Evolutionary conservation across 2,888 invertebrate genomes (phyloP).

Genomic region (Oxyscelio sp.): DNA sequence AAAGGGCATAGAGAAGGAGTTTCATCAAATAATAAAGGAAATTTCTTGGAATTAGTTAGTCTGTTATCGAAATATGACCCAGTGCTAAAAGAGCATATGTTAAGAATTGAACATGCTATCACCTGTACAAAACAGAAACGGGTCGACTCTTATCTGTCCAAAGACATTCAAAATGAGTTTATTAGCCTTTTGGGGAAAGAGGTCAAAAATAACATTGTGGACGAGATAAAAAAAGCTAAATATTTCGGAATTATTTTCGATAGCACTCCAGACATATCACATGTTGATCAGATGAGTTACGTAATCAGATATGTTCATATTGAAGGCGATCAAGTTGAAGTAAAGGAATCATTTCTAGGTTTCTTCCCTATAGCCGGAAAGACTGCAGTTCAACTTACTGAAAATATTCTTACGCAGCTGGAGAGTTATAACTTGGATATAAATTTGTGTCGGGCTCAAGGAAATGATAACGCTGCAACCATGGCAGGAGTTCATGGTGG

Average conservation of each 20-base stretch:
- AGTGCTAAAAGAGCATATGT: slow-evolving; percentile 68
- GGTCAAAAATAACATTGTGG: slow-evolving; percentile 68
- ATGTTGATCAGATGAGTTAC: slow-evolving; percentile 74
- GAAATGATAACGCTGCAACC: slow-evolving; percentile 73
- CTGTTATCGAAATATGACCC: slow-evolving; percentile 54
- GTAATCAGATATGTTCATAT: slow-evolving; percentile 69
- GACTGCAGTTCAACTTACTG: no score
- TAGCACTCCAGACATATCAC: slow-evolving; percentile 74
- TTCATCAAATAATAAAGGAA: slow-evolving; percentile 35
- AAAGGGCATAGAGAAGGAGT: slow-evolving; percentile 48
- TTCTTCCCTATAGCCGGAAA: slow-evolving; percentile 64
- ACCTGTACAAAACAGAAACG: background rate
- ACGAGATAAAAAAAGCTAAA: slow-evolving; percentile 72
- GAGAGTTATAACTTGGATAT: slow-evolving; percentile 43
- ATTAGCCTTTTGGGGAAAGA: slow-evolving; percentile 68
- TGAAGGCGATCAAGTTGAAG: slow-evolving; percentile 65
- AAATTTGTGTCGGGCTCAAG: slow-evolving; percentile 69
- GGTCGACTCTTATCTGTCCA: slow-evolving; percentile 74
- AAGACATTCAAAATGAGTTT: slow-evolving; percentile 77
- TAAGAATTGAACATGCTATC: slow-evolving; percentile 61
- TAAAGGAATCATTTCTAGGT: slow-evolving; percentile 76
- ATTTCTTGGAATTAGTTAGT: slow-evolving; percentile 43
- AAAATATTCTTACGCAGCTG: slow-evolving; percentile 58
- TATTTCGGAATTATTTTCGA: slow-evolving; percentile 76
- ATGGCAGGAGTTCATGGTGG: slow-evolving; percentile 70